Conservation (phyloP, 2,797 vertebrate species). For the Yasuhikotakia modesta region DNA sequence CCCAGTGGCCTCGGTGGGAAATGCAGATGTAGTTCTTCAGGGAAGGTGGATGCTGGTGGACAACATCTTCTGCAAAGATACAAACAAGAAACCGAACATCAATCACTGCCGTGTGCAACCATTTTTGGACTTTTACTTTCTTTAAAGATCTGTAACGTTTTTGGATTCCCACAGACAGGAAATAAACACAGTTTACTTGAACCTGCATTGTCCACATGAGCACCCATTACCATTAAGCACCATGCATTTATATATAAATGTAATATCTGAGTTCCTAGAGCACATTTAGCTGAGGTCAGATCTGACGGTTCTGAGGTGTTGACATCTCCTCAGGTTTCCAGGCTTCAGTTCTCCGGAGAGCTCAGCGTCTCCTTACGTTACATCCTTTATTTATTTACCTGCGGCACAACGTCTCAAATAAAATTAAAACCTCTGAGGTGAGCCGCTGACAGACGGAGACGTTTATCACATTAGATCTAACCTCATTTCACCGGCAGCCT, state of each 20-base stretch:
- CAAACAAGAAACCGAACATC: neutral
- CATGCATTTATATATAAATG: too few relatives aligned
- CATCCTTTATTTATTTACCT: constrained; percentile 64
- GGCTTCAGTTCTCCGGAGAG: constrained; percentile 47
- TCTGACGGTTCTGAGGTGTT: neutral
- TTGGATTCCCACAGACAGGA: too few relatives aligned
- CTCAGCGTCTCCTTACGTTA: constrained; percentile 57
- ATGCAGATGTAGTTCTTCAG: constrained; percentile 81
- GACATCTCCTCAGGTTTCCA: constrained; percentile 15
- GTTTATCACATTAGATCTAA: constrained; percentile 73
- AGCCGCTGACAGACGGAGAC: constrained; percentile 61
- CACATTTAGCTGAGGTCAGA: neutral
- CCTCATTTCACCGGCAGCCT: constrained; percentile 62
- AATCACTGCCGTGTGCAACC: neutral
- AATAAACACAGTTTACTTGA: too few relatives aligned
- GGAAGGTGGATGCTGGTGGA: constrained; percentile 88
- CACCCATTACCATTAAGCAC: too few relatives aligned
- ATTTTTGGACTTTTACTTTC: too few relatives aligned
- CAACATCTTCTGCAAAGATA: constrained; percentile 82
- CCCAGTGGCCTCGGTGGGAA: constrained; percentile 89
- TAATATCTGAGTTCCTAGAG: too few relatives aligned
- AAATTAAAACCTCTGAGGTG: constrained; percentile 65
- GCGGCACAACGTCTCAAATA: constrained; percentile 63
- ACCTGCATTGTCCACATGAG: too few relatives aligned
- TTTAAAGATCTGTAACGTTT: too few relatives aligned